Percentiles rank a stretch among this genome's conserved stretches.
Evolutionary conservation across 1,140 invertebrate species (phyloP).

Genomic region (Drosophila nannoptera): DNA sequence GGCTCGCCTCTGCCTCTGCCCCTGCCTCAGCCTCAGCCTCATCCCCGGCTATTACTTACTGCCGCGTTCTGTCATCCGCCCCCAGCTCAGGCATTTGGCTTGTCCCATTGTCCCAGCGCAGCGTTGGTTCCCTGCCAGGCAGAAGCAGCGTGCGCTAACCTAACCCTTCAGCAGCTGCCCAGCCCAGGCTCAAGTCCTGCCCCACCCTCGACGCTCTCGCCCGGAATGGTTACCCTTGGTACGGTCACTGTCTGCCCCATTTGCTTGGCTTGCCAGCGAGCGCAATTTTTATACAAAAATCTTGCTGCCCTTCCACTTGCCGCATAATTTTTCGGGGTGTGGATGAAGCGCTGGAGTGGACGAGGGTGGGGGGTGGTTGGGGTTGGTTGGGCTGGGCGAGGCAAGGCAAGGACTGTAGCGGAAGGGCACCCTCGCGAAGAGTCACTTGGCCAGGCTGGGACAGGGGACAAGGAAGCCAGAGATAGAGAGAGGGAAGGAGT

Average conservation of each 20-base stretch:
- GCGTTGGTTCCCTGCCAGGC: conserved; percentile 31
- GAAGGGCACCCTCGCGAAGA: conserved; percentile 38
- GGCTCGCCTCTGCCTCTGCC: not conserved
- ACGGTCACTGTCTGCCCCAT: conserved; percentile 51
- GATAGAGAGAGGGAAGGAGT: conserved; percentile 47
- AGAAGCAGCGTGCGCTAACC: conserved; percentile 30
- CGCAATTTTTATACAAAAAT: conserved; percentile 77
- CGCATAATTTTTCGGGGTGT: conserved; percentile 53
- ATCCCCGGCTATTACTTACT: conserved; percentile 4
- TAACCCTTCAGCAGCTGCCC: conserved; percentile 42
- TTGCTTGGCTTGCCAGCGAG: conserved; percentile 64
- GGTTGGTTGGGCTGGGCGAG: conserved; percentile 1
- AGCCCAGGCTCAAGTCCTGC: conserved; percentile 8
- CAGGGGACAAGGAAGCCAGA: conserved; percentile 13
- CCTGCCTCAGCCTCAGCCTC: not conserved
- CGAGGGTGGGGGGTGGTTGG: conserved; percentile 6
- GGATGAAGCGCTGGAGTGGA: conserved; percentile 5
- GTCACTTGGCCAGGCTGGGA: conserved; percentile 50
- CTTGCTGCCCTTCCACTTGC: conserved; percentile 47
- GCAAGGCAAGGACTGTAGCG: conserved; percentile 9
- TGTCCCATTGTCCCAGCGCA: conserved; percentile 52
- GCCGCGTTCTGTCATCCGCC: conserved; percentile 28
- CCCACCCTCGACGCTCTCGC: not conserved
- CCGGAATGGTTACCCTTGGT: conserved; percentile 48
- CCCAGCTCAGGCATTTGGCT: conserved; percentile 10